Conservation (phyloP, 2,113 vertebrate genomes). For the Tetrao urogallus region DNA sequence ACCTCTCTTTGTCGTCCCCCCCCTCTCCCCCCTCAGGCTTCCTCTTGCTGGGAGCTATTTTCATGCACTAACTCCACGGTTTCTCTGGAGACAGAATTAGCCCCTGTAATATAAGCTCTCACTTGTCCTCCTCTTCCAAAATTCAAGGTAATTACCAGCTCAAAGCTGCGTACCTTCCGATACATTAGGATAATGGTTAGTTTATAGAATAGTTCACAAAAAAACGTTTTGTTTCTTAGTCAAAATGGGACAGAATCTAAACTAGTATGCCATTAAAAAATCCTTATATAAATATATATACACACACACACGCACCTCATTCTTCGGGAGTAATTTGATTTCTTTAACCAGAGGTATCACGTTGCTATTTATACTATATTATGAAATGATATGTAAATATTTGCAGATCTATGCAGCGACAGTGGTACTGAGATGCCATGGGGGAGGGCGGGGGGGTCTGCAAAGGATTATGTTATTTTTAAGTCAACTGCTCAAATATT, state of each 20-base stretch:
- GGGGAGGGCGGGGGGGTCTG: not conserved
- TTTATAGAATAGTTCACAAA: constrained; percentile 49
- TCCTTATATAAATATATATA: not conserved
- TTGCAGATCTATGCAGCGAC: constrained; percentile 58
- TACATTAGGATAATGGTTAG: constrained; percentile 13
- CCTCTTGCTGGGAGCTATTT: constrained; percentile 65
- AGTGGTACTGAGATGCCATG: constrained; percentile 35
- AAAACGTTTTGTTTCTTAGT: constrained; percentile 32
- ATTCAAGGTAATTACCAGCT: constrained; percentile 7
- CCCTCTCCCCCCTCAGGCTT: constrained; percentile 39
- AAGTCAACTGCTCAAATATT: constrained; percentile 57
- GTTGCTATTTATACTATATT: constrained; percentile 47
- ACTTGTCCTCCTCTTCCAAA: constrained; percentile 42
- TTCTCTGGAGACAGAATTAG: constrained; percentile 60
- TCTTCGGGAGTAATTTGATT: constrained; percentile 14
- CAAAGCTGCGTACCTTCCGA: not conserved
- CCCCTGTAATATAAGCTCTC: constrained; percentile 53
- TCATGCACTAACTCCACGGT: constrained; percentile 58
- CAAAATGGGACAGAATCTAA: not conserved
- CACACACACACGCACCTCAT: not conserved
- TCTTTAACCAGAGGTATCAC: constrained; percentile 48
- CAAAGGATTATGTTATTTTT: constrained; percentile 44
- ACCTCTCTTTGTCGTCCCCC: constrained; percentile 54
- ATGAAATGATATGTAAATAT: constrained; percentile 60
- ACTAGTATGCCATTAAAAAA: not conserved